phyloP scores from a whole-genome alignment of 2,797 vertebrate species.

The Siniperca scherzeri region DNA sequence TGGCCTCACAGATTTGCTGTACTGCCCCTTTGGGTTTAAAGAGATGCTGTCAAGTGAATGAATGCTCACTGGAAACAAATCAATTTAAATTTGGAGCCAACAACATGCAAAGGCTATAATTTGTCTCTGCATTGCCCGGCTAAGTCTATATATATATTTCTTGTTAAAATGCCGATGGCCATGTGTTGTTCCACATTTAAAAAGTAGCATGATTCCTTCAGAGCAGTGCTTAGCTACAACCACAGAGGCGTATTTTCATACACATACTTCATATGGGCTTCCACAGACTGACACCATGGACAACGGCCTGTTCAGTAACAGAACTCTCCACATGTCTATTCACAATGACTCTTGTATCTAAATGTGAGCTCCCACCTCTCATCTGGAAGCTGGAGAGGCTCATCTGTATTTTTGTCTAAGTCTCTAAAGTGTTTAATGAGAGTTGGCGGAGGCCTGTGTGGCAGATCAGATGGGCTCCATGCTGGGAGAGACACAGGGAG shows the following conservation, averaged over 20 bases:
- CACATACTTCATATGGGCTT: slow-evolving; percentile 29
- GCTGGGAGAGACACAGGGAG: slow-evolving; percentile 76
- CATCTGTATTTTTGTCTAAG: slow-evolving; percentile 79
- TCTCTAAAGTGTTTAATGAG: slow-evolving; percentile 84
- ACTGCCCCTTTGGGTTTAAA: slow-evolving; percentile 48
- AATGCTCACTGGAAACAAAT: slow-evolving; percentile 62
- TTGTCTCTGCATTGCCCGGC: slow-evolving; percentile 34
- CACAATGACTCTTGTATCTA: slow-evolving; percentile 59
- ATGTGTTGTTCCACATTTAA: slow-evolving; percentile 55
- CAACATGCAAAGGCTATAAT: slow-evolving; percentile 53
- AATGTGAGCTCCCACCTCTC: slow-evolving; percentile 74
- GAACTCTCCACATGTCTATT: slow-evolving; percentile 43
- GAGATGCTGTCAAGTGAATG: slow-evolving; percentile 54
- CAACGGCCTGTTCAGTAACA: slow-evolving; percentile 41
- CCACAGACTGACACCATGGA: slow-evolving; percentile 28
- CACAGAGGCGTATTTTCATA: slow-evolving; percentile 46
- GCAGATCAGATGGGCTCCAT: slow-evolving; percentile 81
- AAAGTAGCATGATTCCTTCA: slow-evolving; percentile 48
- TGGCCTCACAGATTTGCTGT: slow-evolving; percentile 41
- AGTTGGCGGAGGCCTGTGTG: slow-evolving; percentile 76
- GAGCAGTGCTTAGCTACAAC: slow-evolving; percentile 13
- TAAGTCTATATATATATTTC: slow-evolving; percentile 32
- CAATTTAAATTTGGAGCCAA: slow-evolving; percentile 62
- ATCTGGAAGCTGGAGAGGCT: slow-evolving; percentile 67
- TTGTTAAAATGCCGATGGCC: slow-evolving; percentile 46